phyloP scores from a whole-genome alignment of 1,140 invertebrate genomes.

The Drosophila sproati region DNA sequence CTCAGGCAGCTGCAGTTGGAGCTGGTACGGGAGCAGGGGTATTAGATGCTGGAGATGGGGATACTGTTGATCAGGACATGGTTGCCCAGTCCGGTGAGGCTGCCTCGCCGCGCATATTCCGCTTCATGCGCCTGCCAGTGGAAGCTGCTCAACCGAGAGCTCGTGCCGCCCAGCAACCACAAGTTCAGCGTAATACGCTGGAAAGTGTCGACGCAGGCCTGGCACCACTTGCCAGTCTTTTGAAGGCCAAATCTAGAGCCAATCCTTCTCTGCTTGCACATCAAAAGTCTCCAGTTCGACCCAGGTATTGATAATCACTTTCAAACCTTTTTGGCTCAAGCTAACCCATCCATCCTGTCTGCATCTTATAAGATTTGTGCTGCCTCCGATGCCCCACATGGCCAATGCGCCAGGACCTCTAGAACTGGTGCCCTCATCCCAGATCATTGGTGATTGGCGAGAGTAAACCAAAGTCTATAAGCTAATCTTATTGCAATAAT shows the following conservation, averaged over 20 bases:
- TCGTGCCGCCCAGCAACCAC: neutral
- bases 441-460: constrained; percentile 75
- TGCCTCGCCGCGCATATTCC: constrained; percentile 42
- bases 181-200: constrained; percentile 62
- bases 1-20: constrained; percentile 17
- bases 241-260: constrained; percentile 33
- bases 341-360: neutral
- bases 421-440: constrained; percentile 75
- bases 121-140: constrained; percentile 47
- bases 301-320: constrained; percentile 20
- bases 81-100: constrained; percentile 4
- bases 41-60: neutral
- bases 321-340: neutral
- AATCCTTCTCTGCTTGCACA: neutral
- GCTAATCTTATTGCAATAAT: neutral
- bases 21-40: neutral
- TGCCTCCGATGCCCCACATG: constrained; percentile 59
- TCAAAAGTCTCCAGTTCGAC: constrained; percentile 15
- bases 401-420: constrained; percentile 61
- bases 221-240: constrained; percentile 39
- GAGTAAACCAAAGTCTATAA: constrained; percentile 36
- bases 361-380: constrained; percentile 31
- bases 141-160: neutral
- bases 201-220: constrained; percentile 65
- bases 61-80: constrained; percentile 11